Base-by-base conservation (phyloP, 2,797 vertebrate genomes). In the Brachyrhaphis roseni region DNA sequence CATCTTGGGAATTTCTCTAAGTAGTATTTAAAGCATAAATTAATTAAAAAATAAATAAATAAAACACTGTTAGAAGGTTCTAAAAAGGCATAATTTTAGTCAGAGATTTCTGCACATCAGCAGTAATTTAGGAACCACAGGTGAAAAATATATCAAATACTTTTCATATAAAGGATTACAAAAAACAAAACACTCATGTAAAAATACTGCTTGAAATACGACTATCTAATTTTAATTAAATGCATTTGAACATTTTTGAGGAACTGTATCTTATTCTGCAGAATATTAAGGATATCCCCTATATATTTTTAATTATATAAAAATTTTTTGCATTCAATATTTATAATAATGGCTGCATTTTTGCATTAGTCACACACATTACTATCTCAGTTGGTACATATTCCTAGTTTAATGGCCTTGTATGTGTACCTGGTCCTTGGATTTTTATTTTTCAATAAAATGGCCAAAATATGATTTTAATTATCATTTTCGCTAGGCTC, bases 331-430 rank as follows among this genome's bases (percentile, higher is more conserved):
- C 62, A 10, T 66, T 39, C 23, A 39, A 66, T 34, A 34, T 62
- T 62, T 8, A 62, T 18, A 18, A 34, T 18, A 34, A 62, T n/a
- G 12, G 59, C 59, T 62, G 31, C 59, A 62, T 34, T 62, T 62
- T 59, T 28, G 1, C 7, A 55, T 13, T 47, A 62, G 12, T 73
- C 34, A 79, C 45, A 68, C 75, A 78, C n/a, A 31, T 3, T 71
- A 13, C 76, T 55, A 59, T 10, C 74, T 77, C n/a, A 71, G 15
- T 78, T 26, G 34, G 62, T 62, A 66, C 4, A 51, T 31, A 74
- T 59, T 64, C n/a, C 64, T 18, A 59, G 31, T 87, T 83, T 64
- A 81, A 72, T 72, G 43, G 71, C 34, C 15, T 80, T 83, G 26
- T 80, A 75, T 10, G 8, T 28, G 31, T 80, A 74, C 34, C 16